A percentile compares a stretch with the other conserved stretches of the same genome.
phyloP scores from a whole-genome alignment of 1,140 invertebrate genomes.

The Paraescarpia echinospica region DNA sequence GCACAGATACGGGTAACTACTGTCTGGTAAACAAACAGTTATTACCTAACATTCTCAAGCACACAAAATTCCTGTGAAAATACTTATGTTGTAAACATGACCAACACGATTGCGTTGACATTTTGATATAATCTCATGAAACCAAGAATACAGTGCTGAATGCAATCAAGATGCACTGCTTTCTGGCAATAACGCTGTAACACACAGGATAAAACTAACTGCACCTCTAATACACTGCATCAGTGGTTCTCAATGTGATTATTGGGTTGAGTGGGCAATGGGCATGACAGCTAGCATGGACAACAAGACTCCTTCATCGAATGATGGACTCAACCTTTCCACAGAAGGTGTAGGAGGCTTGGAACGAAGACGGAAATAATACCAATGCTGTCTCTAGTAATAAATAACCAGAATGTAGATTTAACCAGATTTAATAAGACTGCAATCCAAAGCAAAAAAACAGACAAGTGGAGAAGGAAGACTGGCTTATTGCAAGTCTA shows the following conservation, averaged over 20 bases:
- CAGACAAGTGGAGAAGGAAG: no score
- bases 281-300: not conserved
- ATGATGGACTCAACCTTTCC: not conserved
- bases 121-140: not conserved
- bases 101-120: not conserved
- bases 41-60: not conserved
- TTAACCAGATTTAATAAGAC: not conserved
- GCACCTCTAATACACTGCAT: not conserved
- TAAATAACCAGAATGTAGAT: not conserved
- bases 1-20: no score
- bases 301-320: not conserved
- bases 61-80: not conserved
- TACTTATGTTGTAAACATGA: not conserved
- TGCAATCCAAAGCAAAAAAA: not conserved
- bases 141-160: not conserved
- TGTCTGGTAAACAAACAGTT: not conserved
- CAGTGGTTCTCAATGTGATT: not conserved
- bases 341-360: not conserved
- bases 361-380: not conserved
- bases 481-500: no score
- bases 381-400: constrained; percentile 1
- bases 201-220: not conserved
- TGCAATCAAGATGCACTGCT: not conserved
- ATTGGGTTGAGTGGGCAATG: not conserved
- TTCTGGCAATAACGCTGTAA: not conserved